Base-by-base conservation (phyloP, 2,113 vertebrate species). In the Theristicus caerulescens region DNA sequence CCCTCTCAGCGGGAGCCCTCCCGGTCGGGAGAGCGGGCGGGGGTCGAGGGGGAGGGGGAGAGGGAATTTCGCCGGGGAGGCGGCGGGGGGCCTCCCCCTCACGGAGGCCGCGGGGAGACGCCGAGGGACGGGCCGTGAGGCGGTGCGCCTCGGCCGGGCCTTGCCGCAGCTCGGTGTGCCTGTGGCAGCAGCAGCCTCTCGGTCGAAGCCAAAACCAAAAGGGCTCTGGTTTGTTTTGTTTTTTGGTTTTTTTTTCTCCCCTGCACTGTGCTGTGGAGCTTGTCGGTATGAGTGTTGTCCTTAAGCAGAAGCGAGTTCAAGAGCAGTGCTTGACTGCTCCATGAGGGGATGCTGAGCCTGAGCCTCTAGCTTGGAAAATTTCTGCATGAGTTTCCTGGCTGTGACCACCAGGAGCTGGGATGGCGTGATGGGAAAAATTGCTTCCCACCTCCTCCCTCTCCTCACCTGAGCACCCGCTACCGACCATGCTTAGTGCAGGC, bases 401-500 rank as follows among this genome's bases (percentile, higher is more conserved):
- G 34, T 12, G 47, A 2, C 42, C 18, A 67, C 31, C 16, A 8
- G 52, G 25, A 58, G 57, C 71, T 13, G 74, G 73, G 78, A 6
- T 40, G 27, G 4, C 10, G 3, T 6, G 15, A 2, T 4, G 6
- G 61, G 51, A n/a, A 57, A 29, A 82, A 55, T 67, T 2, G 31
- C 27, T 61, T 42, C 42, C 25, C 1, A 3, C 38, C 22, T 25
- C 6, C 16, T 81, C 17, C 40, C 20, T 27, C 15, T 25, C 6
- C n/a, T 32, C 51, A n/a, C 36, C 91, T 70, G 59, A 12, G 7
- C 64, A 1, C 31, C 20, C 0, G 6, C 54, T 9, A 0, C 31
- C 6, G 1, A 0, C 29, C 14, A 0, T 40, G 21, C 44, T 13
- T 0, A 1, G 44, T 2, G 73, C 49, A 13, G 52, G 29, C 24